phyloP scores from a whole-genome alignment of 64 coral and sea anemone species.

The Stylophora pistillata region DNA sequence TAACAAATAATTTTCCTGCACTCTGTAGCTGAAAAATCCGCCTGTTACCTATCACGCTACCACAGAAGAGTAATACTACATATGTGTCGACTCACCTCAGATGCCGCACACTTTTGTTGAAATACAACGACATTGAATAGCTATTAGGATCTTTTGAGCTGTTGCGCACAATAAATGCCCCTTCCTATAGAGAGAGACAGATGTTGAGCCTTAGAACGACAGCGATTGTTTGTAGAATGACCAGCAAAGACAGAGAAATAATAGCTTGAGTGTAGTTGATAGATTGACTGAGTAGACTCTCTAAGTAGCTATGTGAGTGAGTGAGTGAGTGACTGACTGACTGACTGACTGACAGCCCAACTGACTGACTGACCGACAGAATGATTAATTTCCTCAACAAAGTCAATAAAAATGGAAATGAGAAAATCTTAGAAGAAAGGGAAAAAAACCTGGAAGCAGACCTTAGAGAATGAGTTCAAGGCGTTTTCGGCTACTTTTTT shows the following conservation, averaged over 20 bases:
- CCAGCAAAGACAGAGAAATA: too few relatives aligned
- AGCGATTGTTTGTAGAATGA: not conserved
- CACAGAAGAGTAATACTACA: not conserved
- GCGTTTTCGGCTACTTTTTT: slow-evolving; percentile 36
- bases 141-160: slow-evolving; percentile 71
- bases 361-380: too few relatives aligned
- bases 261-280: too few relatives aligned
- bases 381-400: not conserved
- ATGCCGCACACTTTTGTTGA: slow-evolving; percentile 30
- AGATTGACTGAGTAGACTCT: too few relatives aligned
- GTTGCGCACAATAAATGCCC: slow-evolving; percentile 81
- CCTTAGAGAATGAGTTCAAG: slow-evolving; percentile 31
- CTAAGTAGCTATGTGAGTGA: too few relatives aligned
- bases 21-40: not conserved
- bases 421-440: not conserved
- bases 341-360: too few relatives aligned
- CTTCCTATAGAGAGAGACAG: slow-evolving; percentile 55
- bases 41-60: not conserved
- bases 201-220: not conserved
- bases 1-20: too few relatives aligned
- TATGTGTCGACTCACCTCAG: not conserved
- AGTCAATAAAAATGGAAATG: not conserved
- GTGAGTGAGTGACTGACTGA: too few relatives aligned
- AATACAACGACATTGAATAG: slow-evolving; percentile 76
- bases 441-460: not conserved